phyloP scores from a whole-genome alignment of 2,797 vertebrate genomes.

The Manis javanica region DNA sequence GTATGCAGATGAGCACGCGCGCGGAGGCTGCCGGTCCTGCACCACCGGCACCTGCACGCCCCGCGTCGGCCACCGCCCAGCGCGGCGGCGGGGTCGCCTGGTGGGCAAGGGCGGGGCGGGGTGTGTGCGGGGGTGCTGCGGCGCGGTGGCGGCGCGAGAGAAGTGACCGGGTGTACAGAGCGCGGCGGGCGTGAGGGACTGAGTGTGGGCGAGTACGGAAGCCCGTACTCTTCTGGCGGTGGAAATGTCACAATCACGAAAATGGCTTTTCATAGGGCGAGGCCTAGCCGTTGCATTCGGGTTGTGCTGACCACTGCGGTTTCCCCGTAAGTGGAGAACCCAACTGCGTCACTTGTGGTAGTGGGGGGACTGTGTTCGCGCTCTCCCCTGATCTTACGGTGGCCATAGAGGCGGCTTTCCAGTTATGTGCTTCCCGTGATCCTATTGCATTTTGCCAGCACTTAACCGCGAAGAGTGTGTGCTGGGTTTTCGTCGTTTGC shows the following conservation, averaged over 20 bases:
- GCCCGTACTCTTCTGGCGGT: constrained; percentile 25
- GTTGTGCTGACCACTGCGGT: neutral
- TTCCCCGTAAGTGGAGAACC: neutral
- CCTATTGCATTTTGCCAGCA: too few relatives aligned
- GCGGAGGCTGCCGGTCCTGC: neutral
- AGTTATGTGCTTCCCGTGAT: too few relatives aligned
- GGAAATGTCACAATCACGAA: neutral
- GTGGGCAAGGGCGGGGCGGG: fast-evolving
- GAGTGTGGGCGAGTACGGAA: fast-evolving
- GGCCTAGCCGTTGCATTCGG: neutral
- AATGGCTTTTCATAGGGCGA: neutral
- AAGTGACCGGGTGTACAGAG: neutral
- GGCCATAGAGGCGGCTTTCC: too few relatives aligned
- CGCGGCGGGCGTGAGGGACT: fast-evolving
- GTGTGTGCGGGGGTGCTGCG: fast-evolving
- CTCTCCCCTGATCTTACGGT: neutral
- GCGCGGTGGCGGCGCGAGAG: fast-evolving
- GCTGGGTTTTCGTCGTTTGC: too few relatives aligned
- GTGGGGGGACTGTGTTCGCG: neutral
- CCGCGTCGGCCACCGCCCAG: too few relatives aligned
- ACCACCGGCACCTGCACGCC: fast-evolving
- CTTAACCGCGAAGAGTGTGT: too few relatives aligned
- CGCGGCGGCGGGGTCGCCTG: too few relatives aligned
- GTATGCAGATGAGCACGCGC: neutral
- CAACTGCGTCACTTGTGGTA: neutral